These are phyloP conservation scores for Drosophila teissieri DNA, from an alignment of 1,140 invertebrate genomes.

Conservation along the genomic window DNA sequence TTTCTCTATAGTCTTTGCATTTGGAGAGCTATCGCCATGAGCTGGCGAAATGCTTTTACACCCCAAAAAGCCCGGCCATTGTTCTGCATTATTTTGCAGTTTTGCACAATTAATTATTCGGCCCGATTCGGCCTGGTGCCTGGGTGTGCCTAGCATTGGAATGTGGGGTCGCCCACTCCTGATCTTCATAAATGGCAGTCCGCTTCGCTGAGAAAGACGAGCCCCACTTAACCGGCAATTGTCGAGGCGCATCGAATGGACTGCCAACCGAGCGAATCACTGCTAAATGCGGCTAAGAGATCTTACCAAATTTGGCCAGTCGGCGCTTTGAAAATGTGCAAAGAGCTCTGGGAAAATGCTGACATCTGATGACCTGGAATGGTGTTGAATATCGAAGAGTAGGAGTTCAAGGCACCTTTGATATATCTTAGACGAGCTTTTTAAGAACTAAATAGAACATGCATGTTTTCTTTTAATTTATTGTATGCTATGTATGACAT, in stretches of 20 bases:
- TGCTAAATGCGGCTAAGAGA: slow-evolving; percentile 34
- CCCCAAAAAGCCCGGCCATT: slow-evolving; percentile 33
- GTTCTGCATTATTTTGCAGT: slow-evolving; percentile 75
- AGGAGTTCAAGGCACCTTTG: slow-evolving; percentile 25
- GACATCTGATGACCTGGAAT: slow-evolving; percentile 3
- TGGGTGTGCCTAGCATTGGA: slow-evolving; percentile 36
- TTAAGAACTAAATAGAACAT: too few relatives aligned
- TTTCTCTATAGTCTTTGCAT: slow-evolving; percentile 15
- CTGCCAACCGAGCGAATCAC: slow-evolving; percentile 12
- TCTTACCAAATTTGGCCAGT: slow-evolving; percentile 33
- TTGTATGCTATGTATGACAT: too few relatives aligned
- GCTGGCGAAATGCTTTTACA: slow-evolving; percentile 70
- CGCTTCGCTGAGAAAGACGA: not conserved
- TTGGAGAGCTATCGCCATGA: slow-evolving; percentile 28
- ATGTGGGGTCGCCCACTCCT: slow-evolving; percentile 42
- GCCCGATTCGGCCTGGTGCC: slow-evolving; percentile 38
- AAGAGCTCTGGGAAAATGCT: slow-evolving; percentile 6
- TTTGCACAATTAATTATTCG: slow-evolving; percentile 61
- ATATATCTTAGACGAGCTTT: not conserved
- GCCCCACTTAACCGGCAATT: slow-evolving; percentile 25
- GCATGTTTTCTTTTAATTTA: too few relatives aligned
- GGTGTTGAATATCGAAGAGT: not conserved
- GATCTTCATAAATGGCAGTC: slow-evolving; percentile 22
- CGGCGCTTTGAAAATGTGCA: slow-evolving; percentile 28
- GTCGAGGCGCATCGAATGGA: slow-evolving; percentile 32